A percentile compares a stretch with the other conserved stretches of the same genome.
phyloP scores from a whole-genome alignment of 1,140 invertebrate genomes.

The Ericerus pela region DNA sequence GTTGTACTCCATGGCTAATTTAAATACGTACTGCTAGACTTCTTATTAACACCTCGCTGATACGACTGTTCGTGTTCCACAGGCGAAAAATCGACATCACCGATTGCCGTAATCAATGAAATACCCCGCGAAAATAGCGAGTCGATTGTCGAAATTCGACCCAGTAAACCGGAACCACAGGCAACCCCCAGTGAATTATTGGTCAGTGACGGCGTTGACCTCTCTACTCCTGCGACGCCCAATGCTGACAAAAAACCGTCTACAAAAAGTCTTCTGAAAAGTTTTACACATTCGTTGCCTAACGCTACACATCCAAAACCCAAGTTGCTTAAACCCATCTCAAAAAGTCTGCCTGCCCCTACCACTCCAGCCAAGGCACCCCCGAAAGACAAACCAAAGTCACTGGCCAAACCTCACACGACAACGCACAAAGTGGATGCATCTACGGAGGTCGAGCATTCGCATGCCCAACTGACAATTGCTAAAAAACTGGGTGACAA shows the following conservation, averaged over 20 bases:
- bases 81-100: neutral
- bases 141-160: neutral
- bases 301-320: neutral
- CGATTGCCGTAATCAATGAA: constrained; percentile 5
- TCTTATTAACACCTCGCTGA: no score
- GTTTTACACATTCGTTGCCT: neutral
- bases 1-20: no score
- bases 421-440: neutral
- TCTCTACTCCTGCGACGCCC: no score
- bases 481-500: neutral
- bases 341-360: neutral
- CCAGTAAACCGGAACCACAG: constrained; percentile 6
- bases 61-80: no score
- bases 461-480: neutral
- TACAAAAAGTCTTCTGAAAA: neutral
- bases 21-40: no score
- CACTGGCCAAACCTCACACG: no score
- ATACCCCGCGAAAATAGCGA: neutral
- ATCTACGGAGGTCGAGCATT: neutral
- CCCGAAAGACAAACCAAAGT: no score
- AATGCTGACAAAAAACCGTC: neutral
- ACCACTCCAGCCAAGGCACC: neutral
- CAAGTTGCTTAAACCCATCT: no score
- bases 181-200: no score
- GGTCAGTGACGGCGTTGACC: no score